Evolutionary conservation across 2,113 vertebrate genomes (phyloP).

Genomic region (Varanus komodoensis): DNA sequence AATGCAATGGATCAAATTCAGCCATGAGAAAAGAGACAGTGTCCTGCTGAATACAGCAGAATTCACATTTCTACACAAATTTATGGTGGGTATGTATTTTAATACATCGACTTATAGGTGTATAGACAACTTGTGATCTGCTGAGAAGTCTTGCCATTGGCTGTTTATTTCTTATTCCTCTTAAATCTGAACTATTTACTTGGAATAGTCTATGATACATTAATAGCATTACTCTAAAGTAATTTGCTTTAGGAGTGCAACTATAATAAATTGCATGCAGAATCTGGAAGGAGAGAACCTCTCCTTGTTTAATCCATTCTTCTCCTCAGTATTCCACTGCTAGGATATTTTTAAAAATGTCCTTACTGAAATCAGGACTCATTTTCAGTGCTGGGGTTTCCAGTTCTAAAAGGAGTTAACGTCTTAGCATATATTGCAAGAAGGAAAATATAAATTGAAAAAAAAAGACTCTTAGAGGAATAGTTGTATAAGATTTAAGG

Average conservation of each 20-base stretch:
- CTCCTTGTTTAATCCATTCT: conserved; percentile 33
- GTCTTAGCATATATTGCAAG: not conserved
- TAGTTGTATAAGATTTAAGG: not conserved
- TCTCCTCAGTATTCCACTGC: not conserved
- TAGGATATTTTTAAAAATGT: not conserved
- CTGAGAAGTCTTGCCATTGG: not conserved
- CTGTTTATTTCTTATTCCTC: conserved; percentile 14
- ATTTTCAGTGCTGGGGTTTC: conserved; percentile 35
- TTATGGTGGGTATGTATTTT: not conserved
- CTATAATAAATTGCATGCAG: not conserved
- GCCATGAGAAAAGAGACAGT: not conserved
- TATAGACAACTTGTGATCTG: conserved; percentile 17
- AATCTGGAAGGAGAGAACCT: conserved; percentile 53
- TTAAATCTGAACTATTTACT: not conserved
- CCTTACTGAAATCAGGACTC: conserved; percentile 30
- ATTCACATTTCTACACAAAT: conserved; percentile 18
- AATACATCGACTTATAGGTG: not conserved
- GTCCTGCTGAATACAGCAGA: not conserved
- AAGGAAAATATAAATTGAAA: conserved; percentile 14
- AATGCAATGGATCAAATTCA: conserved; percentile 50
- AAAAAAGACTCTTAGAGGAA: not conserved
- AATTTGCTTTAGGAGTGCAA: not conserved
- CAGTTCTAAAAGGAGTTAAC: conserved; percentile 44
- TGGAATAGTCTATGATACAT: not conserved
- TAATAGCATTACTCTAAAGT: not conserved